phyloP scores from a whole-genome alignment of 2,888 invertebrate species.

The Amiota minor region DNA sequence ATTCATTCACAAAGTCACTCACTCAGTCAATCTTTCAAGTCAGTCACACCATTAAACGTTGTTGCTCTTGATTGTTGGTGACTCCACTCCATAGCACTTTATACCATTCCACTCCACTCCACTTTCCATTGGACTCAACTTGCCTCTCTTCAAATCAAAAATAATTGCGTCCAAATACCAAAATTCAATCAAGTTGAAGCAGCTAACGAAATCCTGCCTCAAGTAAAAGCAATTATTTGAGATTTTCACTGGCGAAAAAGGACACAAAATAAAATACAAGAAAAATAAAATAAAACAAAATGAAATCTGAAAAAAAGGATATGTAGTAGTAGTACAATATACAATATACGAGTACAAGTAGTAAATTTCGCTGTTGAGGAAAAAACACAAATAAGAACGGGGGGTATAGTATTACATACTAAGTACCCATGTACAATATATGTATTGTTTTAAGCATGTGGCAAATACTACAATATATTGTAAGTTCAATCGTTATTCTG shows the following conservation, averaged over 20 bases:
- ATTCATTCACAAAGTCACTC: neutral
- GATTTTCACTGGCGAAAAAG: neutral
- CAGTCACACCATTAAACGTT: neutral
- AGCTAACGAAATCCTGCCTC: constrained; percentile 31
- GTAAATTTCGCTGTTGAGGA: too few species aligned
- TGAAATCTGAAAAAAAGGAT: constrained; percentile 19
- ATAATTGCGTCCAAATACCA: constrained; percentile 52
- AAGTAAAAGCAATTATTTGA: constrained; percentile 33
- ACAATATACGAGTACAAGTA: neutral
- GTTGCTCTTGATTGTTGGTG: neutral
- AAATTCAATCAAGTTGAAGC: constrained; percentile 31
- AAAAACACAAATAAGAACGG: neutral
- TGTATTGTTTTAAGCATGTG: constrained; percentile 1
- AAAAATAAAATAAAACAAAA: neutral
- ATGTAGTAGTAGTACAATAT: neutral
- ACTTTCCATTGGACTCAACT: too few species aligned
- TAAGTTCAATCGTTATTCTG: neutral
- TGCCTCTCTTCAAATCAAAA: constrained; percentile 34
- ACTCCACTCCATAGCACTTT: neutral
- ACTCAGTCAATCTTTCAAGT: neutral
- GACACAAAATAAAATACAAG: too few species aligned
- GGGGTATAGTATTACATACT: constrained; percentile 1
- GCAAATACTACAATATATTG: neutral
- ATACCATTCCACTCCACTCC: neutral
- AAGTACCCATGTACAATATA: neutral